Evolutionary conservation across 2,113 vertebrate genomes (phyloP).

Genomic region (Pagrus major): DNA sequence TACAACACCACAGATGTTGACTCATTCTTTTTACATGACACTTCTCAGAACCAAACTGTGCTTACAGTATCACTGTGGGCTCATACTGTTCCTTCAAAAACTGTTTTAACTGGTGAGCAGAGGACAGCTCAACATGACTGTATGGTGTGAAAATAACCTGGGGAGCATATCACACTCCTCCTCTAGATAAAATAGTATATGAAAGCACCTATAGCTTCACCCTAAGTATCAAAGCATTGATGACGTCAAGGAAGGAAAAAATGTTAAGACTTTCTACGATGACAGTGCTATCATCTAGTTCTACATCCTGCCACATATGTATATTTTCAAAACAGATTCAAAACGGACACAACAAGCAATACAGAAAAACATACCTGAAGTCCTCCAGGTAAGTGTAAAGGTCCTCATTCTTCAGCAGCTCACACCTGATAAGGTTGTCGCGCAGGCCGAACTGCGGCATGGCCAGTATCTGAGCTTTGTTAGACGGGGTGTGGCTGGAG

Average conservation of each 20-base stretch:
- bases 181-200: no score
- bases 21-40: constrained; percentile 61
- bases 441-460: constrained; percentile 91
- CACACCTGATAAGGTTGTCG: constrained; percentile 91
- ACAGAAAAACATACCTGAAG: constrained; percentile 85
- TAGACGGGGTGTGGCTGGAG: constrained; percentile 83
- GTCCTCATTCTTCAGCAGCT: constrained; percentile 90
- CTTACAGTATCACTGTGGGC: constrained; percentile 20
- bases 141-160: not conserved
- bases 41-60: constrained; percentile 25
- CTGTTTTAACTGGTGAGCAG: not conserved
- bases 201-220: not conserved
- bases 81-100: not conserved
- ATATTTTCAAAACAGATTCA: not conserved
- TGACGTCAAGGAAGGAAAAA: not conserved
- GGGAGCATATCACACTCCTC: not conserved
- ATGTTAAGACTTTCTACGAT: not conserved
- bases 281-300: not conserved
- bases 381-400: constrained; percentile 89
- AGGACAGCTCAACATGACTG: not conserved
- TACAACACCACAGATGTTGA: constrained; percentile 57
- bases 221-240: not conserved
- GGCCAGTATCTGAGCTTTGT: constrained; percentile 88
- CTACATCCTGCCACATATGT: not conserved
- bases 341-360: not conserved